Conservation (phyloP, 2,113 vertebrate genomes). For the Collichthys lucidus region DNA sequence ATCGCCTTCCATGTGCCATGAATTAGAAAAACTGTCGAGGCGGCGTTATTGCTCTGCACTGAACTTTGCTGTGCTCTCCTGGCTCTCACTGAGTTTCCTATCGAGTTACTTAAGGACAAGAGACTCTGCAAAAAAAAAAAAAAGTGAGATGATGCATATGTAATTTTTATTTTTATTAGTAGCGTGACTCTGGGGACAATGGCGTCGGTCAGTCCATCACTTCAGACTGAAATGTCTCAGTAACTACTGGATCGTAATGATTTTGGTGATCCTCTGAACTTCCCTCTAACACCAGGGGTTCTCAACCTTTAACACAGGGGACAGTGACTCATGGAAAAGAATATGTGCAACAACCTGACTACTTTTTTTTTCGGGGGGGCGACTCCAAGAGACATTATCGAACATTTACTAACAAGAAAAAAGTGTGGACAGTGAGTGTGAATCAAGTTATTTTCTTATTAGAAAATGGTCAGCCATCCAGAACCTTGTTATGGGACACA, state of each 20-base stretch:
- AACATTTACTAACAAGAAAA: no score
- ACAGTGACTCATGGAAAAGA: no score
- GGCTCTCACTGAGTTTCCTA: neutral
- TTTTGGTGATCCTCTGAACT: neutral
- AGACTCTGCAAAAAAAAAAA: neutral
- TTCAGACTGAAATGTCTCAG: neutral
- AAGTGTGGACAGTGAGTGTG: no score
- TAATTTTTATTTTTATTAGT: neutral
- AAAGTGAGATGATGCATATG: neutral
- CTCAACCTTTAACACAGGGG: neutral
- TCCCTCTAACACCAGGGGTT: neutral
- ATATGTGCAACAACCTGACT: no score
- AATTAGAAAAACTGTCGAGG: neutral
- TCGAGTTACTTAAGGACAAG: neutral
- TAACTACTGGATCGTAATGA: neutral
- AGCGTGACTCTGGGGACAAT: neutral
- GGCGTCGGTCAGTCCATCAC: neutral
- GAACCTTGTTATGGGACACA: no score
- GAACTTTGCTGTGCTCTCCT: neutral
- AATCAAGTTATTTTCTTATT: no score
- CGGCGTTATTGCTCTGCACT: neutral
- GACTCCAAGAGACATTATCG: no score
- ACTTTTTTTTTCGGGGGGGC: no score
- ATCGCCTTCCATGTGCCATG: neutral
- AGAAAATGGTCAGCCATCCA: no score